These are phyloP conservation scores for Uloborus diversus DNA, from an alignment of 1,140 invertebrate genomes.

Conservation along the genomic window DNA sequence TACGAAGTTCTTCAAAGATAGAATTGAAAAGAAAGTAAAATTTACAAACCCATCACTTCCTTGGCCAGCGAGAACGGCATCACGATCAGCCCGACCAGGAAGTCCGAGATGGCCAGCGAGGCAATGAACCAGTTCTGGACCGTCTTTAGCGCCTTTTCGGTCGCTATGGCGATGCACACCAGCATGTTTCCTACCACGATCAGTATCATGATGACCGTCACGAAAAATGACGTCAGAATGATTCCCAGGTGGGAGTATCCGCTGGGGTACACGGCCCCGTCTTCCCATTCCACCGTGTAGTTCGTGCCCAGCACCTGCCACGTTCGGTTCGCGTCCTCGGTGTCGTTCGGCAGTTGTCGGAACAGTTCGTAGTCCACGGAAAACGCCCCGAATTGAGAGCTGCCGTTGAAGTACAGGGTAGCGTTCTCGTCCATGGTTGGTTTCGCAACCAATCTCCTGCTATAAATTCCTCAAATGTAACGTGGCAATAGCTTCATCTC, in stretches of 20 bases:
- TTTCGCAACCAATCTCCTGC: neutral
- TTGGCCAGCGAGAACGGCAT: constrained; percentile 98
- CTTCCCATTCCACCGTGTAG: constrained; percentile 12
- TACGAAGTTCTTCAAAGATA: too few species aligned
- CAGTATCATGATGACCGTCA: constrained; percentile 92
- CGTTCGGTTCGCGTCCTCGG: constrained; percentile 2
- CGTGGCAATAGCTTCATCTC: too few species aligned
- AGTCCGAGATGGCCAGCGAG: constrained; percentile 94
- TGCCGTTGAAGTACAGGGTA: neutral
- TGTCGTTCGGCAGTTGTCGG: neutral
- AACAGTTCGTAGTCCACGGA: constrained; percentile 23
- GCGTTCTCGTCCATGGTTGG: neutral
- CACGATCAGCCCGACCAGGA: constrained; percentile 90
- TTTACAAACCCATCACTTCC: constrained; percentile 97
- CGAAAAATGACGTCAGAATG: constrained; percentile 85
- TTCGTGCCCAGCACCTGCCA: neutral
- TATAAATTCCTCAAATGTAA: too few species aligned
- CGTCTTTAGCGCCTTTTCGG: constrained; percentile 92
- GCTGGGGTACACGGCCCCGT: constrained; percentile 23
- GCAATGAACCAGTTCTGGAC: constrained; percentile 98
- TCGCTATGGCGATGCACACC: constrained; percentile 96
- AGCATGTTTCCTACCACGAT: constrained; percentile 97
- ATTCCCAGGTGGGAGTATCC: constrained; percentile 64
- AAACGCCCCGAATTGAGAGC: neutral
- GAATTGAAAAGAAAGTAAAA: too few species aligned